phyloP scores from a whole-genome alignment of 2,888 invertebrate genomes.

The Brachylomia viminalis region DNA sequence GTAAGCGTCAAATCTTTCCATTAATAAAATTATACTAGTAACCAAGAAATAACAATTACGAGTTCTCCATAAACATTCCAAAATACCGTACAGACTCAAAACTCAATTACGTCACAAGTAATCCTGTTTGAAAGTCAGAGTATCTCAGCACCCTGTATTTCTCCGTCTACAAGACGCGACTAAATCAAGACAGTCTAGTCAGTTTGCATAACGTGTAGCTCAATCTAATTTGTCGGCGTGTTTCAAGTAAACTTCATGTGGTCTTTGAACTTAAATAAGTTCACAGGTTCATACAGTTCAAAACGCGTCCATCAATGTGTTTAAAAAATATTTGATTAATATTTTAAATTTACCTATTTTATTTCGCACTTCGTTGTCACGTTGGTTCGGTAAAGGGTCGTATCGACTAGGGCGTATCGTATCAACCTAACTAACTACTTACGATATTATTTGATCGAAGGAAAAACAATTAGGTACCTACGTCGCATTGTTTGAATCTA shows the following conservation, averaged over 20 bases:
- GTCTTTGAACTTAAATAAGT: constrained; percentile 33
- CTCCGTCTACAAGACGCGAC: constrained; percentile 22
- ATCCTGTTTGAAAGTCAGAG: constrained; percentile 42
- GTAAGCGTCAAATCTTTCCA: not conserved
- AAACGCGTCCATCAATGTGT: constrained; percentile 15
- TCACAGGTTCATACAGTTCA: constrained; percentile 35
- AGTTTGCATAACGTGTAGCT: constrained; percentile 41
- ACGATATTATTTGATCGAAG: not conserved
- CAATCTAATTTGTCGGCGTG: constrained; percentile 47
- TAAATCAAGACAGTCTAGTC: constrained; percentile 40
- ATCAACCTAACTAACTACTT: not conserved
- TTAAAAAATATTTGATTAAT: not conserved
- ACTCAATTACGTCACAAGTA: constrained; percentile 37
- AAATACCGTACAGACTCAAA: constrained; percentile 9
- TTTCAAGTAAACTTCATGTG: constrained; percentile 30
- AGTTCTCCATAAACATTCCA: not conserved
- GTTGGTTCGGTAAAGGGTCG: constrained; percentile 1
- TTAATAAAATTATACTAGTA: not conserved
- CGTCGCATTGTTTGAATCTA: not conserved
- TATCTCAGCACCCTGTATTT: constrained; percentile 1
- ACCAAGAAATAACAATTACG: not conserved
- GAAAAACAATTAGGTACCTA: not conserved
- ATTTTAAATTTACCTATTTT: not conserved
- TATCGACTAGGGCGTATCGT: constrained; percentile 13
- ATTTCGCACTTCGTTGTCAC: not conserved